These are phyloP conservation scores for Drosophila equinoxialis DNA, from an alignment of 1,140 invertebrate species.

Conservation along the genomic window DNA sequence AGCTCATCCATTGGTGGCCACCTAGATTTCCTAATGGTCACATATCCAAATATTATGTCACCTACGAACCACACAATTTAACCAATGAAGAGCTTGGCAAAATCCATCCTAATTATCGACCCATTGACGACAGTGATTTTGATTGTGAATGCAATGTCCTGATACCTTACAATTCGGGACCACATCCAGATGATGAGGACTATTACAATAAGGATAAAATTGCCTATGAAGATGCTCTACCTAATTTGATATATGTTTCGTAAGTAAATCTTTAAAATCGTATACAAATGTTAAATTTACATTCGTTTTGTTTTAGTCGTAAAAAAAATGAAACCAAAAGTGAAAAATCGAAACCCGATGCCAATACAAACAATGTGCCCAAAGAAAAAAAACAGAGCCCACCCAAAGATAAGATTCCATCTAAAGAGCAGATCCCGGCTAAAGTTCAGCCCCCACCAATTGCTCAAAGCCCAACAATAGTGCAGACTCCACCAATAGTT, in stretches of 20 bases:
- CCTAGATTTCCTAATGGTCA: slow-evolving; percentile 63
- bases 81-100: slow-evolving; percentile 34
- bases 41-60: slow-evolving; percentile 59
- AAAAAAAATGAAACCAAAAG: slow-evolving; percentile 12
- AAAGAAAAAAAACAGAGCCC: neutral
- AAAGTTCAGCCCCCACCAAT: no score
- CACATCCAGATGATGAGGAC: slow-evolving; percentile 65
- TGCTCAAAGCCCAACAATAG: no score
- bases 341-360: slow-evolving; percentile 42
- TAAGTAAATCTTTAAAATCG: slow-evolving; percentile 17
- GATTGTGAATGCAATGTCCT: slow-evolving; percentile 52
- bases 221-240: slow-evolving; percentile 62
- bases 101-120: slow-evolving; percentile 35
- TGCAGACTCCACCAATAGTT: no score
- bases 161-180: slow-evolving; percentile 56
- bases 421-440: no score
- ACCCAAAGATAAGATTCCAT: no score
- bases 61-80: slow-evolving; percentile 45
- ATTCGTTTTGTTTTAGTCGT: slow-evolving; percentile 37
- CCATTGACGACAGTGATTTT: neutral
- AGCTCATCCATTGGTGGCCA: slow-evolving; percentile 76
- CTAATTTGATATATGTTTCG: slow-evolving; percentile 71
- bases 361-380: slow-evolving; percentile 28
- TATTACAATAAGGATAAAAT: slow-evolving; percentile 66
- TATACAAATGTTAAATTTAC: no score